Evolutionary conservation across 2,797 vertebrate genomes (phyloP).

Genomic region (Silurus aristotelis): DNA sequence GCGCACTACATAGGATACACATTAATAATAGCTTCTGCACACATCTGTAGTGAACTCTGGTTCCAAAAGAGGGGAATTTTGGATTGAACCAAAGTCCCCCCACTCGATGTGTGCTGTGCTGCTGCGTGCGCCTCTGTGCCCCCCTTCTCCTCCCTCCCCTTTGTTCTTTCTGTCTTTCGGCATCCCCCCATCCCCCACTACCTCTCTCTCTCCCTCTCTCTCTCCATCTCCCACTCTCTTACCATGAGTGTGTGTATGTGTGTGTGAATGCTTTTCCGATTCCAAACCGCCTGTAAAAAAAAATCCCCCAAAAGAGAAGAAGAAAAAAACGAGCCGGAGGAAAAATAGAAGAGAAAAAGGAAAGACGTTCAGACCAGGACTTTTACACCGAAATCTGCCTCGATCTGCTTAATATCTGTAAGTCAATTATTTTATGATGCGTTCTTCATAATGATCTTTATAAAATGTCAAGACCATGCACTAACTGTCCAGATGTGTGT

Average conservation of each 20-base stretch:
- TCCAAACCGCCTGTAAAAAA: constrained; percentile 52
- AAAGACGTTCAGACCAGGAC: constrained; percentile 20
- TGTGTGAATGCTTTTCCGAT: constrained; percentile 47
- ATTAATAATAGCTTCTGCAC: not conserved
- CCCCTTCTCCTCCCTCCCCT: constrained; percentile 24
- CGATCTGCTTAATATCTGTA: constrained; percentile 12
- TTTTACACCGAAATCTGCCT: constrained; percentile 7
- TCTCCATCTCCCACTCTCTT: constrained; percentile 50
- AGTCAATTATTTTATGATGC: constrained; percentile 20
- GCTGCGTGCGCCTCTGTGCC: constrained; percentile 27
- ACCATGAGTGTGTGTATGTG: constrained; percentile 24
- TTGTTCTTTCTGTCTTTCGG: constrained; percentile 41
- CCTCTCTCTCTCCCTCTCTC: constrained; percentile 37
- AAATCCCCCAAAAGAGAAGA: constrained; percentile 29
- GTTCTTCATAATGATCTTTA: not conserved
- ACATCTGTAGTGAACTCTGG: not conserved
- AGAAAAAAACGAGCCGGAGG: constrained; percentile 29
- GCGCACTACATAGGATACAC: not conserved
- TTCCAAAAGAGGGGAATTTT: constrained; percentile 7
- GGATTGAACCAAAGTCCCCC: constrained; percentile 1
- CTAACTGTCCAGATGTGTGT: not conserved
- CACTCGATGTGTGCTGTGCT: not conserved
- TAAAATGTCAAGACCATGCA: not conserved
- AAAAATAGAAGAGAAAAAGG: constrained; percentile 34
- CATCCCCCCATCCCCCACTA: constrained; percentile 51